Conservation (phyloP, 2,888 invertebrate genomes). For the Chrysina gloriosa region DNA sequence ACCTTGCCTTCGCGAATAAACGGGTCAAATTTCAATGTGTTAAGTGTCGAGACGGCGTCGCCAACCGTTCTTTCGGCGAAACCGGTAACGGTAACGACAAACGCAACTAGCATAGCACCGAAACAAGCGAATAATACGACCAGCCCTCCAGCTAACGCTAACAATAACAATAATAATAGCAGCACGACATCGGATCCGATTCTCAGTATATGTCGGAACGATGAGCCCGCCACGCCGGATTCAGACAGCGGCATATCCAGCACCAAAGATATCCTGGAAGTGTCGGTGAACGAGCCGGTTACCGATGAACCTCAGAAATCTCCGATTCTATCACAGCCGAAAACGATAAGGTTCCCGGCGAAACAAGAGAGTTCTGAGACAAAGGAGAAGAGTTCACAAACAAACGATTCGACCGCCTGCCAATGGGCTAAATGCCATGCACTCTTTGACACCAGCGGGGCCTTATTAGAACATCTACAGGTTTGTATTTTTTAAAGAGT, state of each 20-base stretch:
- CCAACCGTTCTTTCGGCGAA: slow-evolving; percentile 62
- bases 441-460: slow-evolving; percentile 82
- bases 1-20: slow-evolving; percentile 59
- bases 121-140: slow-evolving; percentile 53
- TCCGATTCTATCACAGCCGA: slow-evolving; percentile 83
- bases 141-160: slow-evolving; percentile 11
- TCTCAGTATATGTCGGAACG: slow-evolving; percentile 44
- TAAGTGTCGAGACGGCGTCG: slow-evolving; percentile 61
- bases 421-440: slow-evolving; percentile 86
- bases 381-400: slow-evolving; percentile 60
- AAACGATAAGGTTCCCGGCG: slow-evolving; percentile 84
- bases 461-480: slow-evolving; percentile 89
- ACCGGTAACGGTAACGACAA: slow-evolving; percentile 45
- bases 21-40: slow-evolving; percentile 52
- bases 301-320: slow-evolving; percentile 69
- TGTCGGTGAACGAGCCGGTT: slow-evolving; percentile 55
- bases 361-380: slow-evolving; percentile 60
- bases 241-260: slow-evolving; percentile 62
- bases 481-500: slow-evolving; percentile 63
- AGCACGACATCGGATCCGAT: slow-evolving; percentile 44
- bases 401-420: slow-evolving; percentile 68
- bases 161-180: slow-evolving; percentile 23
- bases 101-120: slow-evolving; percentile 43
- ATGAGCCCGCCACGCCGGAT: slow-evolving; percentile 51
- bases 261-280: slow-evolving; percentile 56